These are phyloP conservation scores for Ptycholaimellus sp. DNA, from an alignment of 2,888 invertebrate species.

Conservation along the genomic window DNA sequence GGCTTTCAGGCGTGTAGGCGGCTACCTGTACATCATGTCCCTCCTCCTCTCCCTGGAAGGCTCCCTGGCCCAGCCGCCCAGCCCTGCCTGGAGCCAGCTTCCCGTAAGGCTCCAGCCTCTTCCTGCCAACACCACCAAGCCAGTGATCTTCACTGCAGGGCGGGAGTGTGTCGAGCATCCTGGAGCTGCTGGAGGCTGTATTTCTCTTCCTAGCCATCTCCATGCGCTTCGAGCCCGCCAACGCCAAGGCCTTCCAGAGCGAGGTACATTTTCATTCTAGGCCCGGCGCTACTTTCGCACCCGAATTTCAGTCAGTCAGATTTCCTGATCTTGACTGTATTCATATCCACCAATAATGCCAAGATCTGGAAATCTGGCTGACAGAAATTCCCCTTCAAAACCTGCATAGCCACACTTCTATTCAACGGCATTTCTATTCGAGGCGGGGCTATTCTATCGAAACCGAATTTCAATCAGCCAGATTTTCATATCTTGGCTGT, in stretches of 20 bases:
- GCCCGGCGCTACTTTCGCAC: background rate
- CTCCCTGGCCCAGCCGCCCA: slow-evolving; percentile 10
- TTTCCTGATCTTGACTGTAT: too few relatives aligned
- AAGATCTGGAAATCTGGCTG: too few relatives aligned
- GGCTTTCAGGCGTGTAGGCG: slow-evolving; percentile 86
- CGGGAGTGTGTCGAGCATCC: slow-evolving; percentile 9
- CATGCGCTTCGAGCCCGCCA: slow-evolving; percentile 96
- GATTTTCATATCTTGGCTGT: too few relatives aligned
- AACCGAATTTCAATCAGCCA: background rate
- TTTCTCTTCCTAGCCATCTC: slow-evolving; percentile 49
- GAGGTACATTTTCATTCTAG: slow-evolving; percentile 41
- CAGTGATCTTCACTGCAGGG: background rate
- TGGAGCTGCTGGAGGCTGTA: slow-evolving; percentile 18
- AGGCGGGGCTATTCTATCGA: too few relatives aligned
- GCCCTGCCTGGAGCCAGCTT: slow-evolving; percentile 4
- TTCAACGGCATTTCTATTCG: too few relatives aligned
- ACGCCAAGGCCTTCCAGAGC: slow-evolving; percentile 86
- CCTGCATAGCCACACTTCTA: too few relatives aligned
- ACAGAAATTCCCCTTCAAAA: too few relatives aligned
- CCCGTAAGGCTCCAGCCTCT: slow-evolving; percentile 4
- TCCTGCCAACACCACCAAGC: background rate
- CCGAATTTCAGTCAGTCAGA: background rate
- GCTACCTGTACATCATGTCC: slow-evolving; percentile 88
- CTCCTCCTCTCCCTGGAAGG: slow-evolving; percentile 74
- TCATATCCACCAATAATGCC: too few relatives aligned